Percentiles rank a stretch among this genome's conserved stretches.
Evolutionary conservation across 2,113 vertebrate species (phyloP).

Genomic region (Psophia crepitans): DNA sequence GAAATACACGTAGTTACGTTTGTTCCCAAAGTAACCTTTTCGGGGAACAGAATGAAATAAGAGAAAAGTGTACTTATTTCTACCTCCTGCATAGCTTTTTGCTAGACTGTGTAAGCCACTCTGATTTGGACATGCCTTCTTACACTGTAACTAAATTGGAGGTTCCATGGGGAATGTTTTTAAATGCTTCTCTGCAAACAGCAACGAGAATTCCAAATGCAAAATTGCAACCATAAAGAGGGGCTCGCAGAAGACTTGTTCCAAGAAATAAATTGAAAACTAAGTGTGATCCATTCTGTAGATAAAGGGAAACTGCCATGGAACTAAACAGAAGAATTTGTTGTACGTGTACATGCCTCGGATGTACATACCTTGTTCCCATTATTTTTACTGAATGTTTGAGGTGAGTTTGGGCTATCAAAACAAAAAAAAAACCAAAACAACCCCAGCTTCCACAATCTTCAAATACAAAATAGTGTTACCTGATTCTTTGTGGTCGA

Average conservation of each 20-base stretch:
- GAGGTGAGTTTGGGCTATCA: not conserved
- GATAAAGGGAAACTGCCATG: not conserved
- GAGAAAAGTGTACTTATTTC: not conserved
- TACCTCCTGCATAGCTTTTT: not conserved
- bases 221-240: not conserved
- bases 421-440: not conserved
- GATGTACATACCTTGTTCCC: not conserved
- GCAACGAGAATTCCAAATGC: not conserved
- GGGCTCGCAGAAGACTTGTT: not conserved
- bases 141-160: not conserved
- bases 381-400: not conserved
- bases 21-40: not conserved
- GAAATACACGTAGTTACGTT: not conserved
- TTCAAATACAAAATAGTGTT: not conserved
- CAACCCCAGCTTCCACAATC: not conserved
- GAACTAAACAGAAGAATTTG: not conserved
- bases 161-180: not conserved
- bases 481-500: constrained; percentile 90
- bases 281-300: not conserved
- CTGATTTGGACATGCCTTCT: not conserved
- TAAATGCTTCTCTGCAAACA: not conserved
- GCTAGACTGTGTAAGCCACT: not conserved
- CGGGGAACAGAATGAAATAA: not conserved
- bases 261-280: not conserved
- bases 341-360: not conserved